These are phyloP conservation scores for Neomonachus schauinslandi DNA, from an alignment of 2,113 vertebrate species.

Conservation along the genomic window DNA sequence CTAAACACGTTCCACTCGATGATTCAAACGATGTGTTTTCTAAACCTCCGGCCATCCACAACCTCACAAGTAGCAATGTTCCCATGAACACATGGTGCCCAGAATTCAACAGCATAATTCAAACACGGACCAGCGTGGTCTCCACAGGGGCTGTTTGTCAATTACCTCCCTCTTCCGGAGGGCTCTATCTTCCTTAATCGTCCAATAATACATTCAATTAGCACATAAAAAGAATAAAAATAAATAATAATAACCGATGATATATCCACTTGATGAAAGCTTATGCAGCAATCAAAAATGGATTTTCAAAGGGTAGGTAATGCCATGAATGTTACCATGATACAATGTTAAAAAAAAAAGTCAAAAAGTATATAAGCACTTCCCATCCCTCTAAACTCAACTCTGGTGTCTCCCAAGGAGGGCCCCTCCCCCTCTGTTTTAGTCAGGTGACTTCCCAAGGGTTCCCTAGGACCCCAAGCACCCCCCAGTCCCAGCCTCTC, in stretches of 20 bases:
- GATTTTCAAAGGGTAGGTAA: neutral
- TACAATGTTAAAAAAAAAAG: neutral
- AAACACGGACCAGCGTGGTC: fast-evolving
- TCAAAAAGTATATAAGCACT: neutral
- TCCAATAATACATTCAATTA: neutral
- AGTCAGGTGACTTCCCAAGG: neutral
- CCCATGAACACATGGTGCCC: neutral
- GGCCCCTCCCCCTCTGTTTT: neutral
- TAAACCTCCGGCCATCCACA: neutral
- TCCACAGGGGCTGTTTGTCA: fast-evolving
- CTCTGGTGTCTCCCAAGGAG: neutral
- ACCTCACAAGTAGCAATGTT: neutral
- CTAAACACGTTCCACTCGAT: neutral
- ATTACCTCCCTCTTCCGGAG: neutral
- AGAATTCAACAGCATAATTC: neutral
- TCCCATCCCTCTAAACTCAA: neutral
- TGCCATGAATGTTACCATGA: neutral
- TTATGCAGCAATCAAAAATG: neutral
- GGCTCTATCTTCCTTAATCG: neutral
- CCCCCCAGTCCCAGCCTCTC: neutral
- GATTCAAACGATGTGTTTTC: neutral
- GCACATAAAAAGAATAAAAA: neutral
- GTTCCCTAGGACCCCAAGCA: neutral
- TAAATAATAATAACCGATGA: neutral
- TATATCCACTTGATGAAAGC: neutral